phyloP scores from a whole-genome alignment of 1,140 invertebrate genomes.

The Trichogramma pretiosum region DNA sequence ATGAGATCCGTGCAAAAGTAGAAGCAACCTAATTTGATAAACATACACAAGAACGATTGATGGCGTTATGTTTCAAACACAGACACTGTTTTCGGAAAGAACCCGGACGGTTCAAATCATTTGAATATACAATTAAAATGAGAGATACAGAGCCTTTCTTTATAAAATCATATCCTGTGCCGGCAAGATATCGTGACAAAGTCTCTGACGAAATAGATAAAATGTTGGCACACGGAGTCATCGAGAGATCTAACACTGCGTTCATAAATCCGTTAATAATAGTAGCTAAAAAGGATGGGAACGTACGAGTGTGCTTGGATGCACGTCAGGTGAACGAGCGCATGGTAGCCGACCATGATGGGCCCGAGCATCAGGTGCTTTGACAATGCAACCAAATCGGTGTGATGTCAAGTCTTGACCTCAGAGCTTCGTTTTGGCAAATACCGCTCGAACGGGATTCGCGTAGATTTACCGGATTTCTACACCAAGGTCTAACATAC shows the following conservation, averaged over 20 bases:
- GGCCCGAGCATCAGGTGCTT: not conserved
- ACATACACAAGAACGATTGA: not conserved
- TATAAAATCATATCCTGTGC: constrained; percentile 19
- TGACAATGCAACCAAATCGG: not conserved
- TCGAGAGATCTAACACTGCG: constrained; percentile 22
- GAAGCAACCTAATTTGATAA: not conserved
- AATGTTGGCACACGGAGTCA: constrained; percentile 22
- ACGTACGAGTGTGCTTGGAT: constrained; percentile 30
- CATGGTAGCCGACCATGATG: constrained; percentile 27
- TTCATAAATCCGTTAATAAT: constrained; percentile 29
- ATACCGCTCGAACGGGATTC: not conserved
- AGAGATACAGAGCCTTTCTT: constrained; percentile 13
- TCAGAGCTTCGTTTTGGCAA: not conserved
- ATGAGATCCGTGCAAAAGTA: not conserved
- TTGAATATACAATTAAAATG: constrained; percentile 18
- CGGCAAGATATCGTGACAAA: constrained; percentile 9
- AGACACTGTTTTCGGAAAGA: constrained; percentile 12
- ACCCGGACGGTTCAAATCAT: constrained; percentile 15
- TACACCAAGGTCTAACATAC: not conserved
- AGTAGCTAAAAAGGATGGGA: constrained; percentile 25
- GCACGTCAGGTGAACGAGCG: constrained; percentile 27
- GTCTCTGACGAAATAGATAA: constrained; percentile 12
- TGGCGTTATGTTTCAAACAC: constrained; percentile 4
- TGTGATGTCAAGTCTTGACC: not conserved
- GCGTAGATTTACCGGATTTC: not conserved